Base-by-base conservation (phyloP, 2,113 vertebrate species). In the Etia nguti region DNA sequence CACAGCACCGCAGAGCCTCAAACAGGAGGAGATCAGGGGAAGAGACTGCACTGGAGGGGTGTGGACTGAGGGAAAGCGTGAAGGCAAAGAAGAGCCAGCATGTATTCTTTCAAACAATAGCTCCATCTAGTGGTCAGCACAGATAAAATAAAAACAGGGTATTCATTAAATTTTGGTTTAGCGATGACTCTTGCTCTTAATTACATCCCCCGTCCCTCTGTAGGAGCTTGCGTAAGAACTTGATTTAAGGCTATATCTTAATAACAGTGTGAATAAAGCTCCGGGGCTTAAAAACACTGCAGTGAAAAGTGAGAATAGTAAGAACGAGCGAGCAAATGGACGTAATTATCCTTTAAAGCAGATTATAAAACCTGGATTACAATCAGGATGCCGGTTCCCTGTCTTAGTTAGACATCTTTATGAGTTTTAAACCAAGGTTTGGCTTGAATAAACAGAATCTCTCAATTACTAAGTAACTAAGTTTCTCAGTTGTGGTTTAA, bases 41-140 rank as follows among this genome's bases (percentile, higher is more conserved):
- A 86, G 81, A 12, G 36, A 79, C 80, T 56, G 86, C 83, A 90
- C 57, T 89, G 36, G 38, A 68, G 56, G 87, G 77, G 83, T 87
- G 83, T 85, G 75, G 57, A 82, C 77, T 54, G 2, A 82, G 18
- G 41, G 7, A 81, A 57, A 52, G 36, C 29, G 59, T 57, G 8
- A 1, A 55, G 15, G 79, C 50, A 57, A 15, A 65, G 11, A 4
- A 41, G 12, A 85, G 16, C 2, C 1, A 34, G 3, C 15, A 55
- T 2, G 2, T 1, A 48, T 84, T 91, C 90, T 77, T 80, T 86
- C 90, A 89, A 93, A 65, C 94, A 94, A 92, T 85, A 92, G 73
- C 92, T 43, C 92, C 94, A 93, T 89, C 95, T 92, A 90, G 89
- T 89, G 95, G 79, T 50, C 56, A 77, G 4, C 22, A 15, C 1